Evolutionary conservation across 1,140 invertebrate species (phyloP), one percentile per base, ranked within the genome.

Genomic region (Cydia splendana): DNA sequence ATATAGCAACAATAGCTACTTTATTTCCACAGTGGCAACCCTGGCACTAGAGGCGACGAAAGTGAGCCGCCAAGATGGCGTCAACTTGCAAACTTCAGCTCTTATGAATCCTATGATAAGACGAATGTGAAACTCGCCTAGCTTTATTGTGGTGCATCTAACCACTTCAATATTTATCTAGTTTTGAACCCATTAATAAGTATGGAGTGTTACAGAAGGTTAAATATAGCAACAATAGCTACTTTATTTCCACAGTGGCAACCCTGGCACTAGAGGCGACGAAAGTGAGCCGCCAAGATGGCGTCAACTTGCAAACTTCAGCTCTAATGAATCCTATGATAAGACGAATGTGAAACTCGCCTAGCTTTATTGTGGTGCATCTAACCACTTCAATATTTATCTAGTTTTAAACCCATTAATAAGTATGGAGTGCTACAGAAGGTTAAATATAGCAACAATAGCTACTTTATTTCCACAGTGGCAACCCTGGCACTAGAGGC

Each of bases 21-120:
- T 53, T 5, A 28, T 28, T 45, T 45, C 51, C n/a, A 53, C 15
- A 3, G 15, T 53, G 45, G 13, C 45, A 53, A 53, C 51, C 51
- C 51, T 53, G 6, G n/a, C n/a, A 53, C 5, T 18, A 53, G 45
- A 45, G 45, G 45, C 51, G 15, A 5, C 6, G n/a, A n/a, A 53
- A 53, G 51, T 53, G 51, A 53, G n/a, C 15, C 15, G n/a, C 45
- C 45, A 45, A 45, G 45, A 53, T 53, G 18, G 51, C 51, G 7
- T 38, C 0, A 38, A 69, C 65, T 69, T 69, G 65, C 65, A 15
- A 69, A 69, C 65, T 69, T 69, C 24, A 69, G 13, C 15, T 38
- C 65, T 69, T 15, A 53, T 18, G 51, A 53, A 18, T 53, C 51
- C n/a, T 53, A 69, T 69, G 28, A 69, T 69, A 69, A 69, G 65